Conservation (phyloP, 2,113 vertebrate species). For the Pelecanoides urinatrix region DNA sequence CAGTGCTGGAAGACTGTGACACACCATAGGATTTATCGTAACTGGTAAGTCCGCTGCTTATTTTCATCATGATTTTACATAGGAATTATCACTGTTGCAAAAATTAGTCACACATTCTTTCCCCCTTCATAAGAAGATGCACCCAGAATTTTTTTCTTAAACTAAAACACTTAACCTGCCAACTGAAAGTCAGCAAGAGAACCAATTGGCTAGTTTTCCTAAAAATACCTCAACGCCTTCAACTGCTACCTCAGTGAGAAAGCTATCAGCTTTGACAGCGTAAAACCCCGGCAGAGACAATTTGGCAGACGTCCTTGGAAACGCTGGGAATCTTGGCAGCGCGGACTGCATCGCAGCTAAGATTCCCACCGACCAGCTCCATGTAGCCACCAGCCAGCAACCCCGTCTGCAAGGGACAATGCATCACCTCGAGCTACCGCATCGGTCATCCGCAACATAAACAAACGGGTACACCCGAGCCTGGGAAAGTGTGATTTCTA, state of each 20-base stretch:
- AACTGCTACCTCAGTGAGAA: not conserved
- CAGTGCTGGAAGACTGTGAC: not conserved
- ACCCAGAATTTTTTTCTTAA: not conserved
- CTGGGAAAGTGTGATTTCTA: not conserved
- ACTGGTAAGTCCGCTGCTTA: not conserved
- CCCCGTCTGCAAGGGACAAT: not conserved
- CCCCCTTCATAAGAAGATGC: not conserved
- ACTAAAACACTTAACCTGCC: not conserved
- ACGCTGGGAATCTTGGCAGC: not conserved
- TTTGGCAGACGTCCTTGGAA: not conserved
- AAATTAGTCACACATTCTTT: not conserved
- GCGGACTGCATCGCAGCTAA: fast-evolving
- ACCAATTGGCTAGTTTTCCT: not conserved
- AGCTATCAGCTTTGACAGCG: not conserved
- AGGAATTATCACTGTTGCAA: not conserved
- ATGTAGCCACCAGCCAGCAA: not conserved
- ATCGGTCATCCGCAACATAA: not conserved
- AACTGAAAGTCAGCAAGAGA: not conserved
- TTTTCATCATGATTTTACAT: not conserved
- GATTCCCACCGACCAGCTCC: not conserved
- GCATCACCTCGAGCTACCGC: not conserved
- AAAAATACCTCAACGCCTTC: not conserved
- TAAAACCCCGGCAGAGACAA: not conserved
- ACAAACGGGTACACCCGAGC: not conserved
- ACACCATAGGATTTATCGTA: not conserved